Conservation (phyloP, 2,113 vertebrate genomes). For the Campylomormyrus tamandua region DNA sequence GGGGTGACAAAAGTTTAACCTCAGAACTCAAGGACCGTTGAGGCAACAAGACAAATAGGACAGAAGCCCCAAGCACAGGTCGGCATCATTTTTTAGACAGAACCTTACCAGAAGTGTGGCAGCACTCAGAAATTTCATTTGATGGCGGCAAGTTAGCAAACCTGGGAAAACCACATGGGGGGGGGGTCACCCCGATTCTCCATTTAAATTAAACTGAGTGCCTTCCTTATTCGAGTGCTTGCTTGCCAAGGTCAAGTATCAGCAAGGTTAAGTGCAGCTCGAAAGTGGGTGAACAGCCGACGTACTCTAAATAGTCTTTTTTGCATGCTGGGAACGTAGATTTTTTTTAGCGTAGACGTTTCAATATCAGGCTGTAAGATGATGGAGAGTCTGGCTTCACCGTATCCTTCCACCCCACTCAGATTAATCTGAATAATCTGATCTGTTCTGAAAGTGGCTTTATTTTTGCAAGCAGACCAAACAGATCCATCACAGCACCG, state of each 20-base stretch:
- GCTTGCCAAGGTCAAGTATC: conserved; percentile 7
- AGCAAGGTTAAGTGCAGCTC: conserved; percentile 4
- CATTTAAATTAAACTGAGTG: neutral
- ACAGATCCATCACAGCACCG: neutral
- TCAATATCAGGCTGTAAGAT: neutral
- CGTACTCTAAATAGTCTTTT: neutral
- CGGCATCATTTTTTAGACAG: neutral
- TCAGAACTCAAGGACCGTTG: neutral
- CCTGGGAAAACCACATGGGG: neutral
- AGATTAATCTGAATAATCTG: neutral
- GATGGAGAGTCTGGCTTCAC: neutral
- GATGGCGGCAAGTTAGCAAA: neutral
- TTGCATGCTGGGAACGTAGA: neutral
- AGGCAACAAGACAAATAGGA: neutral
- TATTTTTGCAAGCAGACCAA: neutral
- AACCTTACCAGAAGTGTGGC: neutral
- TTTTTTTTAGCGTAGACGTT: neutral
- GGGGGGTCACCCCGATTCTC: neutral
- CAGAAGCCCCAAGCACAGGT: neutral
- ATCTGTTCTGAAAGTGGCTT: neutral
- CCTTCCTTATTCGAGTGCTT: neutral
- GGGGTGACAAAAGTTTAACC: neutral
- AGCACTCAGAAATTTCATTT: neutral
- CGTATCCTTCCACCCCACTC: neutral
- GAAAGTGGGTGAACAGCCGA: neutral